Evolutionary conservation across 2,888 invertebrate species (phyloP).

Genomic region (Drosophila quinaria): DNA sequence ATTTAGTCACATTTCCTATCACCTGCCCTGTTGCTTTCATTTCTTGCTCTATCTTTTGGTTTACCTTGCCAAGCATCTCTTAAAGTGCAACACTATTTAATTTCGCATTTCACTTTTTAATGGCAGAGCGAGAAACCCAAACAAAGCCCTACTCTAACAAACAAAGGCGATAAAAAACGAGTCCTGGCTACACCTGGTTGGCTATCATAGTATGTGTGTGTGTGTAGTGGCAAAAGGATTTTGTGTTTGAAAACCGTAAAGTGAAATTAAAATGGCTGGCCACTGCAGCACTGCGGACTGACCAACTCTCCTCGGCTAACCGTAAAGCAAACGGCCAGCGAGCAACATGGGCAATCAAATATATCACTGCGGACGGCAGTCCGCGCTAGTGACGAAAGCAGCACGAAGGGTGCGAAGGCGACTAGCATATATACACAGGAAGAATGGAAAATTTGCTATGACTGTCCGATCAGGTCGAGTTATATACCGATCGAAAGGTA

Average conservation of each 20-base stretch:
- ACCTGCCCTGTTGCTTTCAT: background rate
- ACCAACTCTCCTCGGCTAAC: conserved; percentile 48
- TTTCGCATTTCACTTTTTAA: conserved; percentile 69
- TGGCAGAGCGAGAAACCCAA: conserved; percentile 53
- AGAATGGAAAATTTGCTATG: no score
- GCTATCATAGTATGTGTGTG: conserved; percentile 3
- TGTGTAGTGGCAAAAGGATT: conserved; percentile 74
- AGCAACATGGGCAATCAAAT: conserved; percentile 65
- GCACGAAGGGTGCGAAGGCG: no score
- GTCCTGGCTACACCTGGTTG: conserved; percentile 61
- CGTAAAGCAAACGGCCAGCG: conserved; percentile 65
- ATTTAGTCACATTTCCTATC: conserved; percentile 14
- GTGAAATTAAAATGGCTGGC: conserved; percentile 78
- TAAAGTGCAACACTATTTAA: conserved; percentile 45
- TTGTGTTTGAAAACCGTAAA: conserved; percentile 80
- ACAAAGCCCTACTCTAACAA: conserved; percentile 46
- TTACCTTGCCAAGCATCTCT: conserved; percentile 22
- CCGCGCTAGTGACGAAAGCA: no score
- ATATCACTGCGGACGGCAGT: no score
- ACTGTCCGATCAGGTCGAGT: no score
- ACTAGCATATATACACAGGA: no score
- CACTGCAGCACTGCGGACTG: conserved; percentile 50
- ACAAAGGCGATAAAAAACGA: conserved; percentile 68
- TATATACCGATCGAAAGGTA: no score
- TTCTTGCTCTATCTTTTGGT: background rate